Evolutionary conservation across 92 coral and sea anemone species (phyloP), one percentile per base, ranked within the genome.

Genomic region (Metridium senile): DNA sequence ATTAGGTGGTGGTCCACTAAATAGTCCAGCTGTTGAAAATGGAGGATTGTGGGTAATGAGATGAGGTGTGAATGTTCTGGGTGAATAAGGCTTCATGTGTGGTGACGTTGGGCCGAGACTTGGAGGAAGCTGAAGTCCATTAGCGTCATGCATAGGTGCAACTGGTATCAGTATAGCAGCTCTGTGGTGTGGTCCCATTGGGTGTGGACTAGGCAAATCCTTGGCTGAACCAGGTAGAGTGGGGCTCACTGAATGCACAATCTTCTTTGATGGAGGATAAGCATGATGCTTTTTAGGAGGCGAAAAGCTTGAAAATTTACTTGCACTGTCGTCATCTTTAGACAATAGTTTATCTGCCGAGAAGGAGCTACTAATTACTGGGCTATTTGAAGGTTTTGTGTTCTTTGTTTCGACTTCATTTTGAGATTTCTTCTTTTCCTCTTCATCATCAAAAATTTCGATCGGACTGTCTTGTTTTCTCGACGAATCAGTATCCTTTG

Each of bases 41-140:
- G 87, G 64, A 20, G 89, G 71, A 78, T 88, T 88, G 66, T 96
- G 99, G 47, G 98, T 96, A 19, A 96, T 88, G 9, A 96, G 89
- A 74, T 96, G 99, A 2, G 99, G 99, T 28, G 99, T 81, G 66
- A 96, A 96, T 6, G 98, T 96, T 57, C 95, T 71, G 19, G 99
- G 93, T 31, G 99, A 85, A 63, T 86, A 89, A 0, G 96, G 93
- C 35, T 90, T 90, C 88, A 89, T 35, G 80, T 89, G 94, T 16
- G 96, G 96, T 1, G 97, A 81, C 26, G 96, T 53, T 13, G 97
- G 88, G 49, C 88, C 91, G 28, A 96, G 90, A 27, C 89, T 88
- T 0, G 93, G 90, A 20, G 97, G 84, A 19, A 85, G 62, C 19
- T 93, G 91, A 39, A 89, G 77, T 1, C 97, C 93, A 52, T 63